These are phyloP conservation scores for Galaxea fascicularis DNA, from an alignment of 92 coral and sea anemone species.

Conservation along the genomic window DNA sequence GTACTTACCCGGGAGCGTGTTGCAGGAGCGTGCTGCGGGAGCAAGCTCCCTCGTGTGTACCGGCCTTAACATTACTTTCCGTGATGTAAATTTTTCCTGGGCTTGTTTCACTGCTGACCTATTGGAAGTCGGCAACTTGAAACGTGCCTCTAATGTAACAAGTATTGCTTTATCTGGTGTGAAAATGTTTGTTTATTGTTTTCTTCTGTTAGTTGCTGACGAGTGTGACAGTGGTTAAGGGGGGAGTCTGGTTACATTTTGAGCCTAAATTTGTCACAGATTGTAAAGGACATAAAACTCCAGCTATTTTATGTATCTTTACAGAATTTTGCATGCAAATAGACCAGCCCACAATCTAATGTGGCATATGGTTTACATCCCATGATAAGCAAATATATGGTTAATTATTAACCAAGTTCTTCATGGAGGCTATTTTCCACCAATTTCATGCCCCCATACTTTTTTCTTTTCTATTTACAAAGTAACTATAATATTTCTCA, in stretches of 20 bases:
- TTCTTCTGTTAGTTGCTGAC: too few species aligned
- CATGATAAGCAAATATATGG: conserved; percentile 12
- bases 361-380: neutral
- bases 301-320: conserved; percentile 32
- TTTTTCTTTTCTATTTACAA: conserved; percentile 33
- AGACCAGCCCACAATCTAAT: conserved; percentile 20
- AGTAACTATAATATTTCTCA: conserved; percentile 40
- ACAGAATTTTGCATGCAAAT: conserved; percentile 14
- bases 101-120: too few species aligned
- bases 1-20: too few species aligned
- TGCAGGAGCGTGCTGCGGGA: too few species aligned
- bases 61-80: too few species aligned
- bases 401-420: conserved; percentile 33
- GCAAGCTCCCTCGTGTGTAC: too few species aligned
- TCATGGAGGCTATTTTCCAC: conserved; percentile 41
- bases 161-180: too few species aligned
- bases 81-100: too few species aligned
- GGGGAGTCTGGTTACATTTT: neutral
- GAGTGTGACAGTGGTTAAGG: too few species aligned
- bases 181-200: too few species aligned
- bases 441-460: conserved; percentile 40
- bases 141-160: too few species aligned
- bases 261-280: conserved; percentile 25
- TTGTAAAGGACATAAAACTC: conserved; percentile 17
- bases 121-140: too few species aligned